Evolutionary conservation across 2,888 invertebrate species (phyloP).

Genomic region (Conops quadrifasciatus): DNA sequence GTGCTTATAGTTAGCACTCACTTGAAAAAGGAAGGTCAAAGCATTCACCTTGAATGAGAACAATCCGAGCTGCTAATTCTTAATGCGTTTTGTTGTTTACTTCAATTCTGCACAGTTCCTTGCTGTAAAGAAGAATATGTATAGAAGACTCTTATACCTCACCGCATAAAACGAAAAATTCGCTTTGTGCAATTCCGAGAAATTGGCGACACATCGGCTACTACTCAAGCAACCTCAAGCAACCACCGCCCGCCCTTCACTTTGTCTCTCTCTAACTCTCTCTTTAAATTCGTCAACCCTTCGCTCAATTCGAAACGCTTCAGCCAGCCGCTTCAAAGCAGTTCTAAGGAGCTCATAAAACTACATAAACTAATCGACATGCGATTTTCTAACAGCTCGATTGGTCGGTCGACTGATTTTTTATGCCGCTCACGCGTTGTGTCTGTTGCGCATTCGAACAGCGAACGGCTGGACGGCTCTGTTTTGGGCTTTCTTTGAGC

Average conservation of each 20-base stretch:
- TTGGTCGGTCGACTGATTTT: neutral
- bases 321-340: neutral
- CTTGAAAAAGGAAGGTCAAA: neutral
- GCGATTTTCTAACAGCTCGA: constrained; percentile 9
- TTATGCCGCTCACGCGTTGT: constrained; percentile 35
- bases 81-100: neutral
- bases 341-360: neutral
- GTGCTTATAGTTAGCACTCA: neutral
- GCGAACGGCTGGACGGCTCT: neutral
- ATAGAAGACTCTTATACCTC: too few species aligned
- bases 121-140: too few species aligned
- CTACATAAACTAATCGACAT: neutral
- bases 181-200: constrained; percentile 12
- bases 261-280: neutral
- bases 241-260: neutral
- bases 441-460: constrained; percentile 1
- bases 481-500: neutral
- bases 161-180: neutral
- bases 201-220: constrained; percentile 23
- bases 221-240: neutral
- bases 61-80: too few species aligned
- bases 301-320: neutral
- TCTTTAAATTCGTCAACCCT: neutral
- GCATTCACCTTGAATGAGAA: too few species aligned
- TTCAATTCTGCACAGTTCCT: neutral